Evolutionary conservation across 2,113 vertebrate species (phyloP), one percentile per base, ranked within the genome.

Genomic region (Micronycteris hirsuta): DNA sequence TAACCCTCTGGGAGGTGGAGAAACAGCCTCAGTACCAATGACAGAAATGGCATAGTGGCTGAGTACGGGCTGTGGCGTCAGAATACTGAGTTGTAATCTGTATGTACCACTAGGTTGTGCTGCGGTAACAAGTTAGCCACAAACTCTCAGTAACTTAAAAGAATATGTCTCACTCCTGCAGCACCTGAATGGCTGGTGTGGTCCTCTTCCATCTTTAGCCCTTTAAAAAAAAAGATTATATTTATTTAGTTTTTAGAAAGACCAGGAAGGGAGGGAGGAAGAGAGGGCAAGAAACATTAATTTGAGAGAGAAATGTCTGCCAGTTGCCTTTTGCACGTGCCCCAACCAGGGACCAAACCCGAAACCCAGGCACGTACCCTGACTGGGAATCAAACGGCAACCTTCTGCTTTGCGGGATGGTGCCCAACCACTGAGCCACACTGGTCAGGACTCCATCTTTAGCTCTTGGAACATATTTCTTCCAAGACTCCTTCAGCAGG

Each of bases 41-140:
- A 2, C 5, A 12, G 33, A 13, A 15, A 52, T 15, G 33, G 8
- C 14, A 9, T 0, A 4, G 16, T 11, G 7, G 33, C 54, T 38
- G 33, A n/a, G 14, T 11, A 24, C 12, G 17, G 33, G 8, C 14
- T 76, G 47, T 82, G 38, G n/a, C 43, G n/a, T 74, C 15, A 61
- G 41, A 86, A 31, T n/a, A 24, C 22, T 10, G 20, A 2, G 22
- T 76, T 96, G 45, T 38, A 80, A 73, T 65, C 74, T 7, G 4
- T 58, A 6, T 7, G 4, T 52, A 9, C 38, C 54, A 54, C 52
- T 43, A 78, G 65, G 36, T 24, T n/a, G 77, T 43, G 20, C 45
- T 43, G 7, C 3, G 15, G 26, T 43, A 38, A 49, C 65, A 63
- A 28, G 84, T 54, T 17, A 56, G 4, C 36, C n/a, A 2, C 31